These are phyloP conservation scores for Marronus borbonicus DNA, from an alignment of 2,888 invertebrate genomes.

Conservation along the genomic window DNA sequence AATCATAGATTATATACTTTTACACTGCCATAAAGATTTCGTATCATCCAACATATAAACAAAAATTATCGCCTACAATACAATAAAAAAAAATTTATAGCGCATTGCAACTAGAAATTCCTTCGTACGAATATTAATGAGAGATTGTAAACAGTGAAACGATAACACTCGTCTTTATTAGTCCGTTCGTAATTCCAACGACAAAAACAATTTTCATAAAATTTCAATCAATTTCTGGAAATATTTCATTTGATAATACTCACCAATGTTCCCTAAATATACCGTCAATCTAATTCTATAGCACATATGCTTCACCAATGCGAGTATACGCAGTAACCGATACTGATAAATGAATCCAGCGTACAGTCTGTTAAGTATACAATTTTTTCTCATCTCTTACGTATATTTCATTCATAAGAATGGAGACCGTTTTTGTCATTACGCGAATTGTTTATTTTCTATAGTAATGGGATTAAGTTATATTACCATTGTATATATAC, in stretches of 20 bases:
- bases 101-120: no score
- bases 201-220: neutral
- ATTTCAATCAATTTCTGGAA: neutral
- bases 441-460: conserved; percentile 11
- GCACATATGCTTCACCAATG: conserved; percentile 29
- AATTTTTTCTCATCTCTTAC: conserved; percentile 27
- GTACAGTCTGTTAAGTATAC: conserved; percentile 25
- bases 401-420: conserved; percentile 30
- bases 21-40: no score
- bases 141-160: no score
- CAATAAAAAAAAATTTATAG: no score
- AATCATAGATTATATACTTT: no score
- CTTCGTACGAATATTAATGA: no score
- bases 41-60: no score
- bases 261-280: conserved; percentile 21
- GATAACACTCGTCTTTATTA: no score
- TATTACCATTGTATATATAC: neutral
- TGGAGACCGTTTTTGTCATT: neutral
- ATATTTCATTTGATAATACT: conserved; percentile 3
- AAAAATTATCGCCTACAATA: no score
- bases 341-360: neutral
- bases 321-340: conserved; percentile 20
- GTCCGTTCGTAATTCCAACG: neutral
- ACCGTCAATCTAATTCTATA: neutral
- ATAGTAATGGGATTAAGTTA: conserved; percentile 6